Evolutionary conservation across 2,888 invertebrate species (phyloP), one percentile per base, ranked within the genome.

Genomic region (Dynastes grantii): DNA sequence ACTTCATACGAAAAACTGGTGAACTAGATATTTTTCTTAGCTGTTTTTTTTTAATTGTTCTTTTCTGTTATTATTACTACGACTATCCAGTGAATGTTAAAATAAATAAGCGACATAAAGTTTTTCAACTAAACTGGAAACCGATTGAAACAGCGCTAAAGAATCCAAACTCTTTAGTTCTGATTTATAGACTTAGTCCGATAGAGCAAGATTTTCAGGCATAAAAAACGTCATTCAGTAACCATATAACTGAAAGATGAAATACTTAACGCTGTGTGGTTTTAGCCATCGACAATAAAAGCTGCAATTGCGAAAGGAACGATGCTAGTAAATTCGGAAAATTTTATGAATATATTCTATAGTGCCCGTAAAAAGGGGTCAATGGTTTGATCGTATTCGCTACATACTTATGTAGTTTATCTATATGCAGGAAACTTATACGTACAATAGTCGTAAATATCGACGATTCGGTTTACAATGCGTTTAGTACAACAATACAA

Each of bases 301-400:
- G 40, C 37, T 65, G 16, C 65, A 40, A 49, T 68, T 68, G 67
- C 3, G 22, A 49, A 49, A 16, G 27, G 40, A n/a, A 40, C 40
- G 16, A 58, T 9, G 40, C 37, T 40, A 61, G 45, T 73, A 73
- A 27, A 49, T 45, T 45, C 40, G 45, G 13, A 45, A 45, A 67
- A 71, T 73, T 71, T 73, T 73, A 73, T 73, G 58, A 73, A 71
- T 40, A 58, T 58, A 58, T 71, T 55, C 40, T 71, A 37, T 58
- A 37, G 37, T 37, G 55, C 22, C 53, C 73, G 73, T 73, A 73
- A 73, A 73, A 73, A 40, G 22, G 40, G 40, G 61, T 61, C 58
- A 73, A 73, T 73, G 58, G 71, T 58, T 32, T 68, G 67, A 22
- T 68, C 67, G 27, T 27, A 22, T 55, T 71, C 16, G 22, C 61